phyloP scores from a whole-genome alignment of 2,797 vertebrate genomes.

The Phrynocephalus forsythii region DNA sequence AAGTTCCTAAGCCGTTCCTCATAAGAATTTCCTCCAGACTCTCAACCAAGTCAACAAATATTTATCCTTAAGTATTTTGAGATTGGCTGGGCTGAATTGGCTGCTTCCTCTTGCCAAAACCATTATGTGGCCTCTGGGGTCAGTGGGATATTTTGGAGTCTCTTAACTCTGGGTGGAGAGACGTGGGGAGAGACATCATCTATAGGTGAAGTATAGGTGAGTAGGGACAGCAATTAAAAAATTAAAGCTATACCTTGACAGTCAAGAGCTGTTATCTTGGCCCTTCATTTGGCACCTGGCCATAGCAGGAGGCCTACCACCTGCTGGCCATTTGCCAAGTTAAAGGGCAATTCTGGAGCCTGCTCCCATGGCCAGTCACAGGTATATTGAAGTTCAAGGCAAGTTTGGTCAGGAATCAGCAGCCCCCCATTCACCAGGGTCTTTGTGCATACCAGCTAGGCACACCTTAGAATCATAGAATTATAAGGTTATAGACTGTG shows the following conservation, averaged over 20 bases:
- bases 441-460: background rate
- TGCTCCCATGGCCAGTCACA: background rate
- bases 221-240: background rate
- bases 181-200: background rate
- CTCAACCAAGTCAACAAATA: no score
- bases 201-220: background rate
- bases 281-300: background rate
- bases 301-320: background rate
- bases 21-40: no score
- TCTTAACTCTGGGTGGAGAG: background rate
- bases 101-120: background rate
- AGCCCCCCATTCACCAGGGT: background rate
- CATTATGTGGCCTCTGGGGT: background rate
- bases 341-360: background rate
- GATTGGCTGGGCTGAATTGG: background rate
- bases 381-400: no score
- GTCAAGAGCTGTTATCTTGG: no score
- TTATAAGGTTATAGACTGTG: no score
- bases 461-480: no score
- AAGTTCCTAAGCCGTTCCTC: no score
- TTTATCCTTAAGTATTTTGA: background rate
- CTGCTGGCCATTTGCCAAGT: background rate
- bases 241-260: background rate
- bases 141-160: background rate
- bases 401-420: background rate